Conservation (phyloP, 2,888 invertebrate species). For the Eristalis intricaria region DNA sequence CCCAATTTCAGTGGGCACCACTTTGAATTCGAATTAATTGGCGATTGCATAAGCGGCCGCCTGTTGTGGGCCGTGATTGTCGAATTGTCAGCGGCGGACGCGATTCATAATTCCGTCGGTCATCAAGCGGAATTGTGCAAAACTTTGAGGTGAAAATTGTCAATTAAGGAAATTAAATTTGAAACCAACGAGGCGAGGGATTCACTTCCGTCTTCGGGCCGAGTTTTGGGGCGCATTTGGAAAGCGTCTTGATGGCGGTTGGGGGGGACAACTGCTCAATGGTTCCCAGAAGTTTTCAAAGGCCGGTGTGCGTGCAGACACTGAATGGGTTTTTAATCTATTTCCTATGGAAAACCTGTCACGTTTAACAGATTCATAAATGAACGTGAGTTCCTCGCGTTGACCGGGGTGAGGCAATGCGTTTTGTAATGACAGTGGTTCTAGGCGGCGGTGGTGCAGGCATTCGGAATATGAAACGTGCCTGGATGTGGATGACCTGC, state of each 20-base stretch:
- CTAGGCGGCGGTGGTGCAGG: background rate
- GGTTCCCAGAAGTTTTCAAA: background rate
- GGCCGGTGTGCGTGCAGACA: background rate
- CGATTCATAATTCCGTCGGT: constrained; percentile 47
- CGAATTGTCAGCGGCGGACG: constrained; percentile 2
- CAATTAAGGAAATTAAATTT: constrained; percentile 57
- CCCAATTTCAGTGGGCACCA: constrained; percentile 39
- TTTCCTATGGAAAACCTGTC: constrained; percentile 30
- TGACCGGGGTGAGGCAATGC: background rate
- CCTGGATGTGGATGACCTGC: background rate
- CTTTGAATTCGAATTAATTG: constrained; percentile 57
- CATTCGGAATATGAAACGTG: background rate
- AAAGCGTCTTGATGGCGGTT: background rate
- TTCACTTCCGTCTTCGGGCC: constrained; percentile 52
- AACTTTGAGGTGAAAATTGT: constrained; percentile 56
- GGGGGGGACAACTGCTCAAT: background rate
- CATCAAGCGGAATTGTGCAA: constrained; percentile 51
- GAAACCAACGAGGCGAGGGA: constrained; percentile 3
- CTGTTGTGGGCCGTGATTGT: background rate
- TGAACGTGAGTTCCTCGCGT: constrained; percentile 21
- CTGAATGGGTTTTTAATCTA: constrained; percentile 37
- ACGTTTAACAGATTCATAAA: constrained; percentile 34
- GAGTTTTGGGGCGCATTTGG: background rate
- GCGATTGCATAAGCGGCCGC: constrained; percentile 35
- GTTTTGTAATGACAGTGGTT: background rate